Percentiles rank a stretch among this genome's conserved stretches.
Evolutionary conservation across 2,113 vertebrate genomes (phyloP).

Genomic region (Cephalopterus ornatus): DNA sequence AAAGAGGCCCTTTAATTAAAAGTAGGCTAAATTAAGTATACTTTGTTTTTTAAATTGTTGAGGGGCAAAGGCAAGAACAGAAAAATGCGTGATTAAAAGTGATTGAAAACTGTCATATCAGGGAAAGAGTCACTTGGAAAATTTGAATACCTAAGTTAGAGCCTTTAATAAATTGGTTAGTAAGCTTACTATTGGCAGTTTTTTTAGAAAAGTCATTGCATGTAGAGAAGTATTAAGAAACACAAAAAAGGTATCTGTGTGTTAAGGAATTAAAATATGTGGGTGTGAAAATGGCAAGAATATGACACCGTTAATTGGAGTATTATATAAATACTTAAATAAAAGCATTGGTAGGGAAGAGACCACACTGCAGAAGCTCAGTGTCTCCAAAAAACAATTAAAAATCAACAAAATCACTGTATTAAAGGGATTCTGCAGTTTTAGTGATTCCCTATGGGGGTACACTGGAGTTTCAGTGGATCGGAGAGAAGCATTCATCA

Average conservation of each 20-base stretch:
- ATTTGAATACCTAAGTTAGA: background rate
- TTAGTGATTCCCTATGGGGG: background rate
- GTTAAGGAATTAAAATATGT: background rate
- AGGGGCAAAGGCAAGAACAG: conserved; percentile 1
- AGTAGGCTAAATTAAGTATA: conserved; percentile 14
- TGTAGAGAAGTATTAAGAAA: background rate
- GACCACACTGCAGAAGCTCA: background rate
- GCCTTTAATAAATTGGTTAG: background rate
- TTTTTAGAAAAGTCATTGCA: background rate
- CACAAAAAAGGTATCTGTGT: background rate
- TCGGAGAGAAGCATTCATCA: background rate
- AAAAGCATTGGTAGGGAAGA: background rate
- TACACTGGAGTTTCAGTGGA: background rate
- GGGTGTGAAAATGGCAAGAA: background rate
- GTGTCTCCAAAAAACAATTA: background rate
- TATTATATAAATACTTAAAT: background rate
- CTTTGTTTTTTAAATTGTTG: conserved; percentile 21
- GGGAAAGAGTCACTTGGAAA: background rate
- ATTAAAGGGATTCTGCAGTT: background rate
- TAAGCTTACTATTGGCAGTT: background rate
- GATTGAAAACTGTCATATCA: background rate
- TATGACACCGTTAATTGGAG: background rate
- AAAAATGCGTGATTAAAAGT: background rate
- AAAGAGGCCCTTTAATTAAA: conserved; percentile 35
- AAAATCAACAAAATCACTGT: background rate